Base-by-base conservation (phyloP, 2,888 invertebrate genomes). In the Chorisops tibialis region DNA sequence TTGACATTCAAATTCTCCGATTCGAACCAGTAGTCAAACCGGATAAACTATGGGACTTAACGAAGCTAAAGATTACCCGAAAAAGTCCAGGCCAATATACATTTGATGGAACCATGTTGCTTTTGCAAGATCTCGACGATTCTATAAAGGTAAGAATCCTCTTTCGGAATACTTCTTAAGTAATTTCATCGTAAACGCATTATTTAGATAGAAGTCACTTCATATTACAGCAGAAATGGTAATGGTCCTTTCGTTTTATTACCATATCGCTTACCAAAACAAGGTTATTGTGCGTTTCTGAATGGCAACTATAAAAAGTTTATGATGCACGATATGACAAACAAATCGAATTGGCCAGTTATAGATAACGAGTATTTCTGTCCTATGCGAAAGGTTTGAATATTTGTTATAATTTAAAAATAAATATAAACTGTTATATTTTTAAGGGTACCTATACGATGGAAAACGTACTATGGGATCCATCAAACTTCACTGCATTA, bases 301-400 rank as follows among this genome's bases (percentile, higher is more conserved):
- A 56, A 56, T 4, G 43, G 18, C 16, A 45, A 56, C 3, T 56
- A 56, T 16, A 56, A 56, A 35, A 56, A 56, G 18, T 56, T 43
- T 30, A 21, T 54, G 9, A 30, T 56, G 14, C 16, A 22, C 6
- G 30, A 43, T n/a, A 30, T 21, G 24, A 14, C 54, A 4, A n/a
- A 16, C 18, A 19, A 12, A 11, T 62, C 62, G 11, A 24, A 62
- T 50, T 62, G 58, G 16, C 62, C 62, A 1, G 2, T 24, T 6
- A 41, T 62, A n/a, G 58, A 12, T 3, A 9, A 62, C 24, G 58
- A 62, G 2, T 21, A 43, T 4, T 62, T 30, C 35, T 62, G 62
- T 37, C 62, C 62, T 1, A n/a, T 62, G 11, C 14, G 11, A 21
- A 58, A 56, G n/a, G 62, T 62, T 24, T n/a, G n/a, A n/a, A n/a